Evolutionary conservation across 2,113 vertebrate genomes (phyloP).

Genomic region (Festucalex cinctus): DNA sequence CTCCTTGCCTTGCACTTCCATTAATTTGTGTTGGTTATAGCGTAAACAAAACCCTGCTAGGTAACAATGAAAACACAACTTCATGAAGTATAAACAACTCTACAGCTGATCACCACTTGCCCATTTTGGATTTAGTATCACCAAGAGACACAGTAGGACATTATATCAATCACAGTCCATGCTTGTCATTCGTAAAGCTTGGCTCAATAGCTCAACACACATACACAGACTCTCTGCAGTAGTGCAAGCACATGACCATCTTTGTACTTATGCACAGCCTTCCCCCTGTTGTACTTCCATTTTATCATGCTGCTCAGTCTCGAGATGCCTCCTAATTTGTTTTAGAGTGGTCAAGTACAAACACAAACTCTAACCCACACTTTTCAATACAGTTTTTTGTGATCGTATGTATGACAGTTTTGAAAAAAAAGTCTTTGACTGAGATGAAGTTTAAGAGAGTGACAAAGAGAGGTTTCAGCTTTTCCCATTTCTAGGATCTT

Average conservation of each 20-base stretch:
- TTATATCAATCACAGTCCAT: conserved; percentile 13
- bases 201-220: neutral
- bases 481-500: conserved; percentile 19
- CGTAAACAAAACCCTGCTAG: too few relatives aligned
- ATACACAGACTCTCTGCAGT: neutral
- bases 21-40: neutral
- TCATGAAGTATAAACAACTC: too few relatives aligned
- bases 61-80: too few relatives aligned
- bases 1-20: neutral
- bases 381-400: neutral
- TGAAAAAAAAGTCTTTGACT: neutral
- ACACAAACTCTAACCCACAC: neutral
- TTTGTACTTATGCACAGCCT: conserved; percentile 12
- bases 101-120: too few relatives aligned
- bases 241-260: conserved; percentile 11
- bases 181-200: neutral
- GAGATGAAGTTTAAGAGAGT: conserved; percentile 10
- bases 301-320: conserved; percentile 47
- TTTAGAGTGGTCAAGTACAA: conserved; percentile 6
- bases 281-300: conserved; percentile 22
- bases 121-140: neutral
- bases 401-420: neutral
- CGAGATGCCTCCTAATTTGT: conserved; percentile 17
- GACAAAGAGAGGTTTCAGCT: conserved; percentile 17
- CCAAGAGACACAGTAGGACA: conserved; percentile 6